Percentiles rank a stretch among this genome's conserved stretches.
These are phyloP conservation scores for Drosophila ogumai DNA, from an alignment of 1,140 invertebrate species.

Conservation along the genomic window DNA sequence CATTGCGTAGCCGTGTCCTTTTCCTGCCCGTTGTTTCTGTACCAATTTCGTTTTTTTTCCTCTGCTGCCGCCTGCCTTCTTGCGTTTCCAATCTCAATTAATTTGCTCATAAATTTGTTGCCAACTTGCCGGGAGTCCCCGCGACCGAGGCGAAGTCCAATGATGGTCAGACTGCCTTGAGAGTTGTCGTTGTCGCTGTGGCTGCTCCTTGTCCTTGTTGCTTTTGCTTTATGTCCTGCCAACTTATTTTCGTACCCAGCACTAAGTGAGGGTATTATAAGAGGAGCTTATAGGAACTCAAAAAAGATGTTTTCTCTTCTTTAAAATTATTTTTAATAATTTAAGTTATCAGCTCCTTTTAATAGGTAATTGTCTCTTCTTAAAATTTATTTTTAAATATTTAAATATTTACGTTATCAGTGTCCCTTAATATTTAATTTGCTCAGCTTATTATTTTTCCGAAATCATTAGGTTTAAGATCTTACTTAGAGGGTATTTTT, in stretches of 20 bases:
- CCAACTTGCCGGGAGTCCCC: slow-evolving; percentile 43
- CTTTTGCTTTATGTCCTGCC: slow-evolving; percentile 70
- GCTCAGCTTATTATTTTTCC: background rate
- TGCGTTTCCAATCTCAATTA: slow-evolving; percentile 83
- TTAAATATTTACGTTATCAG: fast-evolving
- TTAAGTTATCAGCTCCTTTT: background rate
- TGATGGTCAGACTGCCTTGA: slow-evolving; percentile 31
- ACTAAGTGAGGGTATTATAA: background rate
- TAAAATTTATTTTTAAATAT: no score
- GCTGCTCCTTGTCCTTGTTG: slow-evolving; percentile 55
- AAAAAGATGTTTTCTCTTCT: background rate
- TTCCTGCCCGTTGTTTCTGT: slow-evolving; percentile 15
- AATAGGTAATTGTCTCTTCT: no score
- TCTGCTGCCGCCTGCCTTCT: slow-evolving; percentile 45
- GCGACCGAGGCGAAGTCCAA: slow-evolving; percentile 4
- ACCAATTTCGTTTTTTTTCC: slow-evolving; percentile 13
- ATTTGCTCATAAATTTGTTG: slow-evolving; percentile 84
- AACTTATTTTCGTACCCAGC: slow-evolving; percentile 43
- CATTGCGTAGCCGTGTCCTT: slow-evolving; percentile 57
- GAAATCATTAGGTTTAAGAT: background rate
- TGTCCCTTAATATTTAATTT: background rate
- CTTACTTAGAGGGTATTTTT: background rate
- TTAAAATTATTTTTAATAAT: background rate
- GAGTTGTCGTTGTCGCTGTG: slow-evolving; percentile 53
- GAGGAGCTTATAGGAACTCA: background rate